A percentile compares a stretch with the other conserved stretches of the same genome.
Conservation (phyloP, 1,140 invertebrate species). For the Drosophila lacertosa region DNA sequence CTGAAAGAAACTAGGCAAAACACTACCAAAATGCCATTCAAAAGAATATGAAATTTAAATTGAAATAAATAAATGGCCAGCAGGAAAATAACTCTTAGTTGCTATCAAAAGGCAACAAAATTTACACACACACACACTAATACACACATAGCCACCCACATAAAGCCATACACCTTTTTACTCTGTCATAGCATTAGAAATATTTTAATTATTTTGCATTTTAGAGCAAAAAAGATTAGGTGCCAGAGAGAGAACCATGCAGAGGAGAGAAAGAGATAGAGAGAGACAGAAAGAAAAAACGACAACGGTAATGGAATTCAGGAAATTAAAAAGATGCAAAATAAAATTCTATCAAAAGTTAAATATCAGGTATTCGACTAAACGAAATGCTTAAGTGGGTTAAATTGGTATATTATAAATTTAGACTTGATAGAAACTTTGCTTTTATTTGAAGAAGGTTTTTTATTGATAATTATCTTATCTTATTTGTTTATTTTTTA, state of each 20-base stretch:
- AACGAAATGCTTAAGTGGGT: neutral
- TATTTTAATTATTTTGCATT: slow-evolving; percentile 67
- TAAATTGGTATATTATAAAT: neutral
- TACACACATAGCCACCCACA: slow-evolving; percentile 10
- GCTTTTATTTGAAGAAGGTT: too few relatives aligned
- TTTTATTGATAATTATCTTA: too few relatives aligned
- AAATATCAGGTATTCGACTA: slow-evolving; percentile 3
- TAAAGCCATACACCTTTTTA: slow-evolving; percentile 7
- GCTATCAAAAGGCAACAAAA: slow-evolving; percentile 24
- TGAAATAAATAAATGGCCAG: slow-evolving; percentile 31
- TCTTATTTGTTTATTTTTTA: too few relatives aligned
- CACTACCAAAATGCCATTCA: slow-evolving; percentile 20
- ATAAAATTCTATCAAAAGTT: slow-evolving; percentile 33
- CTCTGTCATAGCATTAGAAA: slow-evolving; percentile 32
- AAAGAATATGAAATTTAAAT: slow-evolving; percentile 30
- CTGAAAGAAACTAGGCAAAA: neutral
- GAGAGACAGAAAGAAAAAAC: neutral
- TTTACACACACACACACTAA: neutral
- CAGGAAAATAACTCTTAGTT: slow-evolving; percentile 37
- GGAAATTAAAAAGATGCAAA: slow-evolving; percentile 62
- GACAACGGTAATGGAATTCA: slow-evolving; percentile 22
- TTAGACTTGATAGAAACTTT: neutral
- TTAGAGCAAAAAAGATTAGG: slow-evolving; percentile 17
- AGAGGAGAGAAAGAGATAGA: too few relatives aligned
- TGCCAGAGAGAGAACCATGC: neutral